Base-by-base conservation (phyloP, 2,113 vertebrate species). In the Labeo rohita region DNA sequence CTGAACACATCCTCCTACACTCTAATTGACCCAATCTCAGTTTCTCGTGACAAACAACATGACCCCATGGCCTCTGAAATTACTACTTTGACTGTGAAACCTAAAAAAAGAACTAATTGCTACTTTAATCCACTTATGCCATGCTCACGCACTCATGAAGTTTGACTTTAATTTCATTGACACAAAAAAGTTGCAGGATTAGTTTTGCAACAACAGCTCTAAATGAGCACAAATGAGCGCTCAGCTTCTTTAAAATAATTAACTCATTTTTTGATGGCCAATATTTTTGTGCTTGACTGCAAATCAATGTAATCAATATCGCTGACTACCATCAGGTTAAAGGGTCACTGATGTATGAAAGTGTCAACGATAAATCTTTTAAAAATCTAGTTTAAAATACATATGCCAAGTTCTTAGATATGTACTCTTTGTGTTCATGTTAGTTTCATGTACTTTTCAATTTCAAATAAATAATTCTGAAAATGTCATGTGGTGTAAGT, bases 41-140 rank as follows among this genome's bases (percentile, higher is more conserved):
- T 85, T 90, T 81, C 54, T 86, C 47, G 75, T 83, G 89, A 87
- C 86, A 89, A 91, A 90, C 59, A 72, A 80, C 86, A 86, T 79
- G 84, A 88, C 87, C 79, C 72, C 83, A 85, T 80, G 88, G 66
- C 13, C 59, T 45, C 56, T 39, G 85, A 78, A 85, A 87, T 85
- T 85, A 84, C 59, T 59, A 83, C 78, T 87, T 79, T 70, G 61
- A 65, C 45, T 65, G 47, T 61, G 45, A 36, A 73, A 63, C 8
- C 21, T 36, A 84, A 84, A 59, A 86, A 83, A 49, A 47, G 43
- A 28, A 78, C 11, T 85, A 78, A 72, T 85, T 83, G 34, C 72
- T 72, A 54, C 82, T 83, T 76, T 61, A 77, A 50, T 70, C 63
- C 36, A 65, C 34, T 36, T 63, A 72, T 78, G 78, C 6, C 68